Evolutionary conservation across 2,797 vertebrate genomes (phyloP).

Genomic region (Atherinosoma microstoma): DNA sequence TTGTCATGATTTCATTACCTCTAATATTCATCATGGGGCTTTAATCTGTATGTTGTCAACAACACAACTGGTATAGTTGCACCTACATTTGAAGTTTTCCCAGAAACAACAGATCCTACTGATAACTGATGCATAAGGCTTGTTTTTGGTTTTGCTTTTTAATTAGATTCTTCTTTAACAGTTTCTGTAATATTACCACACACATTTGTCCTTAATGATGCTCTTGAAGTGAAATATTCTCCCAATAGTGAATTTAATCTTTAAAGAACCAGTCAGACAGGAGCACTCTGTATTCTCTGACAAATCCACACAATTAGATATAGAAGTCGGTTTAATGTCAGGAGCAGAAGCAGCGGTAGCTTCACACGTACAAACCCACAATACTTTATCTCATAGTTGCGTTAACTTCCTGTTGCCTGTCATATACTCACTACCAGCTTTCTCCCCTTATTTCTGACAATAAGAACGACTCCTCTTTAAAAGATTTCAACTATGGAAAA

Average conservation of each 20-base stretch:
- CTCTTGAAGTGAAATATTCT: slow-evolving; percentile 9
- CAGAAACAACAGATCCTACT: neutral
- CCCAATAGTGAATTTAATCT: slow-evolving; percentile 42
- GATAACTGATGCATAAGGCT: neutral
- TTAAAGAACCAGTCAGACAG: slow-evolving; percentile 12
- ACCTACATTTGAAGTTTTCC: no score
- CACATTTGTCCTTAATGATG: slow-evolving; percentile 8
- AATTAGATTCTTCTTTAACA: no score
- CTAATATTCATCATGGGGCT: neutral
- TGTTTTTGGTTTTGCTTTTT: neutral
- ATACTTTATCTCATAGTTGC: no score
- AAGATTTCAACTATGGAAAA: slow-evolving; percentile 56
- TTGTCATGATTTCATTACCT: no score
- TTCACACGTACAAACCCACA: no score
- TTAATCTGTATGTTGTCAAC: neutral
- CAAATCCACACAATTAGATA: no score
- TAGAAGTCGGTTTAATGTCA: no score
- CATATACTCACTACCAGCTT: neutral
- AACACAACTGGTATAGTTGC: no score
- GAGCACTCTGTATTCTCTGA: no score
- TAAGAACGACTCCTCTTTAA: slow-evolving; percentile 19
- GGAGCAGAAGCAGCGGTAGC: no score
- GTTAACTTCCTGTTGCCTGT: neutral
- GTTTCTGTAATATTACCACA: slow-evolving; percentile 8
- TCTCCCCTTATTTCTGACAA: neutral